Evolutionary conservation across 2,113 vertebrate species (phyloP).

Genomic region (Leucosticte australis): DNA sequence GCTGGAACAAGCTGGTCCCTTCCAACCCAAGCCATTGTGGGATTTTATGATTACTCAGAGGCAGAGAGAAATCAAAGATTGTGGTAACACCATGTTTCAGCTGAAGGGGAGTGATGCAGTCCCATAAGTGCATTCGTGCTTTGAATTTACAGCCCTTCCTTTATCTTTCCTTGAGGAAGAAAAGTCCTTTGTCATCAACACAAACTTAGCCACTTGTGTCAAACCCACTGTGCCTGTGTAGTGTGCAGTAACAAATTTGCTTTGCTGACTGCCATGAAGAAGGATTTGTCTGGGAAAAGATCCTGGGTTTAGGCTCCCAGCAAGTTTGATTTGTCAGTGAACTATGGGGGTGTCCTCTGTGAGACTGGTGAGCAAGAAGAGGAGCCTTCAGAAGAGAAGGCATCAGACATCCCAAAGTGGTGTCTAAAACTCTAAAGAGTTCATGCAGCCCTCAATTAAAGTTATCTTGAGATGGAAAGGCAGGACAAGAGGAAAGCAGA

Average conservation of each 20-base stretch:
- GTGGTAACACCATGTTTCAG: neutral
- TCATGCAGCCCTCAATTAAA: neutral
- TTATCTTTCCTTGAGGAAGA: neutral
- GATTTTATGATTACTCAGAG: neutral
- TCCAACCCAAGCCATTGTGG: neutral
- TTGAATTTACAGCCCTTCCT: neutral
- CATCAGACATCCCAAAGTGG: neutral
- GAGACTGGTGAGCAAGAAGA: neutral
- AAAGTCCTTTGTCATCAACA: slow-evolving; percentile 11
- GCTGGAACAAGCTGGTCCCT: neutral
- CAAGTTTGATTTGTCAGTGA: neutral
- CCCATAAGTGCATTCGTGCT: neutral
- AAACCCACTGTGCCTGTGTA: neutral
- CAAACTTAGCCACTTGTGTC: neutral
- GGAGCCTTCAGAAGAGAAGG: neutral
- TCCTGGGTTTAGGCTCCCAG: neutral
- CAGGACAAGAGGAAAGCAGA: neutral
- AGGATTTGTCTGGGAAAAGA: neutral
- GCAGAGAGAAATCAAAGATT: neutral
- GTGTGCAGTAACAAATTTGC: neutral
- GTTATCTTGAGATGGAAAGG: neutral
- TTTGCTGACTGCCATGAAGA: neutral
- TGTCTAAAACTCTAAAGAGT: neutral
- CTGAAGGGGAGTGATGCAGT: neutral
- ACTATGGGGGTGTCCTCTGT: neutral